Evolutionary conservation across 1,140 invertebrate species (phyloP).

Genomic region (Trichoplusia ni): DNA sequence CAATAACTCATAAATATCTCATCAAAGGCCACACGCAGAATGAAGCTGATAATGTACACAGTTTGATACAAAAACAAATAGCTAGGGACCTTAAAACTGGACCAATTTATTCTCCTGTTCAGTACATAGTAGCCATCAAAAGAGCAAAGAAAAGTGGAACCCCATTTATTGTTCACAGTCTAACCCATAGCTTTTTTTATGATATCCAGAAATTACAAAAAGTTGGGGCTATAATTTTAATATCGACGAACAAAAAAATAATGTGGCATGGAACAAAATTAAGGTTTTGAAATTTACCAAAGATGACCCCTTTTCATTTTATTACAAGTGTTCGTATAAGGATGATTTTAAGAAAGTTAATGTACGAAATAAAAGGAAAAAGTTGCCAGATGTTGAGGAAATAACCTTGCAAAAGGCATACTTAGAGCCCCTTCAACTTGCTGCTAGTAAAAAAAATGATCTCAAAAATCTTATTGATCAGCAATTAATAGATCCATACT

Average conservation of each 20-base stretch:
- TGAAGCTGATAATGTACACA: slow-evolving; percentile 58
- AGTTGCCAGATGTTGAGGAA: not conserved
- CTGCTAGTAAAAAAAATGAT: slow-evolving; percentile 21
- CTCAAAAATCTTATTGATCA: slow-evolving; percentile 28
- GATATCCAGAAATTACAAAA: slow-evolving; percentile 34
- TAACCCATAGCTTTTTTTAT: slow-evolving; percentile 10
- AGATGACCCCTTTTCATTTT: slow-evolving; percentile 6
- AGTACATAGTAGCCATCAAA: not conserved
- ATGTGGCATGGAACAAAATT: slow-evolving; percentile 37
- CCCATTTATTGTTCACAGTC: slow-evolving; percentile 25
- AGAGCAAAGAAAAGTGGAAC: not conserved
- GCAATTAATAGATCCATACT: not conserved
- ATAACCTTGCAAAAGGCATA: not conserved
- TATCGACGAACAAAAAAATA: slow-evolving; percentile 30
- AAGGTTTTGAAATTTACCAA: slow-evolving; percentile 36
- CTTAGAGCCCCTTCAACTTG: not conserved
- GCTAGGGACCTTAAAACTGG: not conserved
- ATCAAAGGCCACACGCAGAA: slow-evolving; percentile 46
- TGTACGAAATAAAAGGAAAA: slow-evolving; percentile 27
- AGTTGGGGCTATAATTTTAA: slow-evolving; percentile 44
- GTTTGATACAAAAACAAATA: slow-evolving; percentile 45
- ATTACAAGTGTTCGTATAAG: slow-evolving; percentile 25
- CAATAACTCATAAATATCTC: slow-evolving; percentile 42
- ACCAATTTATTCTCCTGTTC: not conserved
- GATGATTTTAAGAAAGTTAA: slow-evolving; percentile 14